phyloP scores from a whole-genome alignment of 2,797 vertebrate species.

The Tiaroga cobitis region DNA sequence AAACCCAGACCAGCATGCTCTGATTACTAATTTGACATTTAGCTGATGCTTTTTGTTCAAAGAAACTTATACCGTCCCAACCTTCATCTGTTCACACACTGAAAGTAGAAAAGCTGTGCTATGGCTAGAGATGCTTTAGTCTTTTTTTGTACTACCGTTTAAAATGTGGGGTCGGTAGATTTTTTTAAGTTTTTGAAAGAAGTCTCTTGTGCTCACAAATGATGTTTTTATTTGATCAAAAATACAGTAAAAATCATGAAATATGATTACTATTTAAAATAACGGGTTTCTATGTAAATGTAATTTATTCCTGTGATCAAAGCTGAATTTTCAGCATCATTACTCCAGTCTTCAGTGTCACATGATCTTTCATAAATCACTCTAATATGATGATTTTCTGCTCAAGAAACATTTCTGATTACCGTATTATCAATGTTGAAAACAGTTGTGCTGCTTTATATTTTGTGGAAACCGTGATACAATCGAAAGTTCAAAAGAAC shows the following conservation, averaged over 20 bases:
- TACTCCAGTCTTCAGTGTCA: no score
- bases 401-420: no score
- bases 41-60: constrained; percentile 26
- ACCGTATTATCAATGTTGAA: no score
- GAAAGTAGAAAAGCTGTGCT: background rate
- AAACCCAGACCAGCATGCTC: constrained; percentile 21
- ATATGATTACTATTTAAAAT: background rate
- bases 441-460: no score
- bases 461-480: no score
- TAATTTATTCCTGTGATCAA: no score
- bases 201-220: background rate
- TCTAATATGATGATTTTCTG: no score
- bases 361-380: no score
- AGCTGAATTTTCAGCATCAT: no score
- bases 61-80: background rate
- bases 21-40: constrained; percentile 33
- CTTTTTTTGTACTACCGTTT: background rate
- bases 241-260: background rate
- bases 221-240: background rate
- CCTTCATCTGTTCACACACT: background rate
- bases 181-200: background rate
- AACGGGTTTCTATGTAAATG: background rate
- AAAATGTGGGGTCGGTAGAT: background rate
- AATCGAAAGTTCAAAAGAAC: no score
- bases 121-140: background rate